Conservation (phyloP, 1,140 invertebrate genomes). For the Bombus huntii region DNA sequence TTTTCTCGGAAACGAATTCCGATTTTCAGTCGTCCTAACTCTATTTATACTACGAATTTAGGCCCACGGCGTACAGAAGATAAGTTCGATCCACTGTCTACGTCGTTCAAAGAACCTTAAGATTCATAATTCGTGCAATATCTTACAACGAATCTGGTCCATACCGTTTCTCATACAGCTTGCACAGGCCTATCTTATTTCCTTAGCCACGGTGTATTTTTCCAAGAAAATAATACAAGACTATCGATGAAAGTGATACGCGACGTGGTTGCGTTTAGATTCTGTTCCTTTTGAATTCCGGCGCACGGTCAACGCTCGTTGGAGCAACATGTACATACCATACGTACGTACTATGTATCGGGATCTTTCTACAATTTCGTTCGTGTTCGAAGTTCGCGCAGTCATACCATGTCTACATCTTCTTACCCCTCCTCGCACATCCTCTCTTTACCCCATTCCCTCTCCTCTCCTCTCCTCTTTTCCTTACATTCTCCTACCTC, state of each 20-base stretch:
- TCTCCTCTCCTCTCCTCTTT: background rate
- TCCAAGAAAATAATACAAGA: background rate
- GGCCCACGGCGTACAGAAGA: background rate
- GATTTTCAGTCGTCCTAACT: too few species aligned
- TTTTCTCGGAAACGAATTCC: too few species aligned
- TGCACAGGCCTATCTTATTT: background rate
- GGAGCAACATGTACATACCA: too few species aligned
- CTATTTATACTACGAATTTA: background rate
- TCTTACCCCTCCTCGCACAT: background rate
- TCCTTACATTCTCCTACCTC: background rate
- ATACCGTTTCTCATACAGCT: background rate
- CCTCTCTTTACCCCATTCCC: background rate
- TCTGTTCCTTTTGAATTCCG: background rate
- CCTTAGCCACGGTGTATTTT: background rate
- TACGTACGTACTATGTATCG: background rate
- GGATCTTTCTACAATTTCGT: background rate
- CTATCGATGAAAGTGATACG: background rate
- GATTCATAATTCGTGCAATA: background rate
- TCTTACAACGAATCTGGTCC: background rate
- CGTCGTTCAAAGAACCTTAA: background rate
- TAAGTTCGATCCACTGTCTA: background rate
- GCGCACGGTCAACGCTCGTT: background rate
- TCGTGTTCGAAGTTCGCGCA: background rate
- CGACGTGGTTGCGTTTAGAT: background rate
- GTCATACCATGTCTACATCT: background rate